Base-by-base conservation (phyloP, 64 coral and sea anemone species). In the Pocillopora verrucosa region DNA sequence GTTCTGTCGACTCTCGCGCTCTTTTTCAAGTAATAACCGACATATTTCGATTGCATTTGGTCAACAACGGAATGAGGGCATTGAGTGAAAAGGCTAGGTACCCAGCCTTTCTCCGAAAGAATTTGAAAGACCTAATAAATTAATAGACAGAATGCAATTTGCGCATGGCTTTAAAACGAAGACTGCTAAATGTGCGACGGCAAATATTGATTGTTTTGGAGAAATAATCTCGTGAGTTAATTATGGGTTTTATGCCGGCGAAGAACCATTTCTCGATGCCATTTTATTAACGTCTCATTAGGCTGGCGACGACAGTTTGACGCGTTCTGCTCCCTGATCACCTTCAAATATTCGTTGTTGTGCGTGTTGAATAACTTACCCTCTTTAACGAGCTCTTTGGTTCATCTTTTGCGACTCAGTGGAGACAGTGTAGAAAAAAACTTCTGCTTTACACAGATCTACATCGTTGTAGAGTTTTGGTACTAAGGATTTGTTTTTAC, bases 121-220 rank as follows among this genome's bases (percentile, higher is more conserved):
- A 84, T 38, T 38, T 63, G 64, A 56, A n/a, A 65, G 80, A 83
- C 61, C 79, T 60, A 82, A 84, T 84, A 16, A 84, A 10, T 13
- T 30, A 68, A 37, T 26, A 2, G 11, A 36, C 81, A 65, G 63
- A 22, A 10, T 1, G 26, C 30, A 16, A 9, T 36, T 58, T 72
- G 82, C 82, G 82, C 82, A 84, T 84, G 38, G 68, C 56, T 84
- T 56, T 45, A 20, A 57, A 84, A 70, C 19, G 65, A 70, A 84
- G 36, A 51, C 62, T 56, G 65, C 65, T 51, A 84, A 12, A 13
- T 7, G 35, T 41, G 20, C 58, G 24, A 69, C 19, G 20, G 24
- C 9, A 0, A 1, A 11, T 24, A 35, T 16, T 5, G 12, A 11
- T 82, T 34, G 80, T 82, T 84, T 34, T 57, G 19, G 3, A 20